Percentiles rank a stretch among this genome's conserved stretches.
Evolutionary conservation across 1,140 invertebrate species (phyloP).

Genomic region (Laodelphax striatellus): DNA sequence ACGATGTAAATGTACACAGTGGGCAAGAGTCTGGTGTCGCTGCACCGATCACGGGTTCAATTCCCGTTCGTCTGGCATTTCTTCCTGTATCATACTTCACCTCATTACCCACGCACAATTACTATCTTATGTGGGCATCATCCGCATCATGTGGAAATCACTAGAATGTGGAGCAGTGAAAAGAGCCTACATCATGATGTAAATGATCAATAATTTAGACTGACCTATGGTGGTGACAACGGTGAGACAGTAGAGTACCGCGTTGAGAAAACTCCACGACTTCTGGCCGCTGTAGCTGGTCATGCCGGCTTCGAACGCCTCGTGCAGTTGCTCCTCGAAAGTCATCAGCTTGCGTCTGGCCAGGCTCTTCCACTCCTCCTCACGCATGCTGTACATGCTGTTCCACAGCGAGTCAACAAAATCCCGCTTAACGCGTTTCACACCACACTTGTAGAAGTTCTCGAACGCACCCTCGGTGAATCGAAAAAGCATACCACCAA

Average conservation of each 20-base stretch:
- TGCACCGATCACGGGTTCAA: no score
- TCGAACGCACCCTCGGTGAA: conserved; percentile 71
- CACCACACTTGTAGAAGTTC: conserved; percentile 75
- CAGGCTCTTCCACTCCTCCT: conserved; percentile 79
- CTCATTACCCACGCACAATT: no score
- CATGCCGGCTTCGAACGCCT: conserved; percentile 67
- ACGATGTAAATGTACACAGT: no score
- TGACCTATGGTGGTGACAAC: conserved; percentile 88
- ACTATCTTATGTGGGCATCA: no score
- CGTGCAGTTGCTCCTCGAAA: conserved; percentile 77
- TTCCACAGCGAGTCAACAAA: conserved; percentile 71
- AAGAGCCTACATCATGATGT: no score
- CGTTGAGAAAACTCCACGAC: conserved; percentile 87
- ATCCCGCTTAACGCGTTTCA: conserved; percentile 72
- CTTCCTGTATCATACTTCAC: no score
- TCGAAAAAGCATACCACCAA: conserved; percentile 63
- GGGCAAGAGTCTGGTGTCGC: no score
- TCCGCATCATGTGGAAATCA: no score
- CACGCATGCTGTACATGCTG: conserved; percentile 62
- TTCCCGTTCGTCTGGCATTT: no score
- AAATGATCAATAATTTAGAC: not conserved
- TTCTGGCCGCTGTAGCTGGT: conserved; percentile 67
- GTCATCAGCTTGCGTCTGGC: conserved; percentile 65
- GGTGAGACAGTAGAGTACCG: conserved; percentile 83
- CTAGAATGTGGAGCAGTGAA: no score